phyloP scores from a whole-genome alignment of 2,797 vertebrate genomes.

The Coregonus sp. region DNA sequence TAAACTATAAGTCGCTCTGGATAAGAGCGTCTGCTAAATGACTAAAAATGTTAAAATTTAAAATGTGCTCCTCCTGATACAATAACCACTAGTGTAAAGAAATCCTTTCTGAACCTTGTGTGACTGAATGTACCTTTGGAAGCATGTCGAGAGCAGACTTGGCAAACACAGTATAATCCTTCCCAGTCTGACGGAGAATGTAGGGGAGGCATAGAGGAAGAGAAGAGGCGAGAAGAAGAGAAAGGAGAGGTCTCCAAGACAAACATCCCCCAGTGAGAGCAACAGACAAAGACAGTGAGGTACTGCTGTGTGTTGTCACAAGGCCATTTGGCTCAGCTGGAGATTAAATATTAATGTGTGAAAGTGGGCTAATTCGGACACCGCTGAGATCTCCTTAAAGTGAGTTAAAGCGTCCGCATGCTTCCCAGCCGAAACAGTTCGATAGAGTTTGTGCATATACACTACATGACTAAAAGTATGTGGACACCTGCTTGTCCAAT shows the following conservation, averaged over 20 bases:
- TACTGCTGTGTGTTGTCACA: neutral
- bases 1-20: no score
- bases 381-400: conserved; percentile 49
- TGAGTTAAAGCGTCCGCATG: conserved; percentile 36
- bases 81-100: neutral
- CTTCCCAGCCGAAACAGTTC: no score
- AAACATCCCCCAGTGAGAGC: neutral
- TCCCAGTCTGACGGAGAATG: neutral
- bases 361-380: conserved; percentile 57
- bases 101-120: neutral
- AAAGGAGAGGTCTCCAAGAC: neutral
- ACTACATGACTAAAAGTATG: no score
- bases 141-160: neutral
- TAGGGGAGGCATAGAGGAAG: neutral
- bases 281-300: neutral
- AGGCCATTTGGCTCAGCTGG: conserved; percentile 18
- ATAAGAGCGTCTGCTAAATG: no score
- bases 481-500: no score
- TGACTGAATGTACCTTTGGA: neutral
- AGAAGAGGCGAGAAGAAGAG: no score
- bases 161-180: neutral
- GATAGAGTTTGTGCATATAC: no score
- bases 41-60: no score
- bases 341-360: conserved; percentile 68
- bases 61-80: neutral